phyloP scores from a whole-genome alignment of 2,888 invertebrate species.

The Nomada ferruginata region DNA sequence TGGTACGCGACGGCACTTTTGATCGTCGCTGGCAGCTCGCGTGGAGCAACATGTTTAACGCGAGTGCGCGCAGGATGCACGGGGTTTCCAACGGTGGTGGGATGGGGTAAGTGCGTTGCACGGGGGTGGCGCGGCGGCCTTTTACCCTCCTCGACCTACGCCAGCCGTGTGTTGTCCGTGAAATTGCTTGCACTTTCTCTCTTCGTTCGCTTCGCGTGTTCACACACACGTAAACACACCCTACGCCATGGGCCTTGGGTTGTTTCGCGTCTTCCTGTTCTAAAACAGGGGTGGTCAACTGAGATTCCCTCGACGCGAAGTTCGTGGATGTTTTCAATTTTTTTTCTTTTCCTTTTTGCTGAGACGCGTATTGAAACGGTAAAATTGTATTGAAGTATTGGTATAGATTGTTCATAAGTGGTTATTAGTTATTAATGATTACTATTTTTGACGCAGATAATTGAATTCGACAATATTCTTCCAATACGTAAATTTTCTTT shows the following conservation, averaged over 20 bases:
- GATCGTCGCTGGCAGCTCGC: conserved; percentile 66
- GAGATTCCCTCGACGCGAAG: too few species aligned
- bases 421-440: too few species aligned
- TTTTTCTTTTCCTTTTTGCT: too few species aligned
- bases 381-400: too few species aligned
- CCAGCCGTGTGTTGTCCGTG: conserved; percentile 70
- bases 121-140: conserved; percentile 69
- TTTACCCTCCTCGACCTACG: conserved; percentile 73
- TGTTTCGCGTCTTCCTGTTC: conserved; percentile 8
- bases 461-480: too few species aligned
- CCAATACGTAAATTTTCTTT: too few species aligned
- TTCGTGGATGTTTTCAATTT: too few species aligned
- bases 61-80: conserved; percentile 52
- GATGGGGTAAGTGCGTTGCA: conserved; percentile 77
- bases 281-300: background rate
- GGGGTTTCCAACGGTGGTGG: conserved; percentile 52
- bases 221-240: conserved; percentile 21
- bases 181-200: conserved; percentile 76
- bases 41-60: conserved; percentile 65
- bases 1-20: conserved; percentile 66
- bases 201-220: conserved; percentile 33
- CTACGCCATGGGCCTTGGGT: background rate
- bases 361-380: too few species aligned
- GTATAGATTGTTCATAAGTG: too few species aligned
- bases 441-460: too few species aligned